These are phyloP conservation scores for Pseudachorutes palmiensis DNA, from an alignment of 1,140 invertebrate species.

Conservation along the genomic window DNA sequence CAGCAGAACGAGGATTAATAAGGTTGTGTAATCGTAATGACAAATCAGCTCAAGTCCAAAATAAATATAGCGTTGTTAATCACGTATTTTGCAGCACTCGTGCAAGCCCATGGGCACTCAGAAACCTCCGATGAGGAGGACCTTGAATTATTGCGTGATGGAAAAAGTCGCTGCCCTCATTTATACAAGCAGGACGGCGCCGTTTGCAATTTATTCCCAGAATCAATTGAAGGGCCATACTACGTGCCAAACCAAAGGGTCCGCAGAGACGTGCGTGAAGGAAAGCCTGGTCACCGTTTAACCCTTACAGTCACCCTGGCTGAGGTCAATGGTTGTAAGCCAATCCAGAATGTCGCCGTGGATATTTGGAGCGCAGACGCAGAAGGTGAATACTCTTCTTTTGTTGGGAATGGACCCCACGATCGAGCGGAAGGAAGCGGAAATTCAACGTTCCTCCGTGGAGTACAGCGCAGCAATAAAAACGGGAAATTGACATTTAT, in stretches of 20 bases:
- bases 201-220: not conserved
- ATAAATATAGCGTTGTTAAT: no score
- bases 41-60: no score
- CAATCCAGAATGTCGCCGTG: not conserved
- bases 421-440: not conserved
- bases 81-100: no score
- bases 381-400: not conserved
- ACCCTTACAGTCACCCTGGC: not conserved
- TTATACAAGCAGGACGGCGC: not conserved
- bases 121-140: not conserved
- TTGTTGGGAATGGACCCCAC: not conserved
- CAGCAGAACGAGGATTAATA: no score
- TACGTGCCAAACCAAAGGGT: not conserved
- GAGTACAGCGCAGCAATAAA: not conserved
- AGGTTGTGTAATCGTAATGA: no score
- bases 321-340: not conserved
- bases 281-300: not conserved
- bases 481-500: not conserved
- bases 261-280: not conserved
- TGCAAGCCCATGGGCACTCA: not conserved
- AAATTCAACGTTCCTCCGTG: not conserved
- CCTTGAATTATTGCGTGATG: not conserved
- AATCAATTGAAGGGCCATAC: constrained; percentile 10
- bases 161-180: not conserved
- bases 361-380: constrained; percentile 6